A percentile compares a stretch with the other conserved stretches of the same genome.
These are phyloP conservation scores for Parauchenoglanis ngamensis DNA, from an alignment of 2,797 vertebrate species.

Conservation along the genomic window DNA sequence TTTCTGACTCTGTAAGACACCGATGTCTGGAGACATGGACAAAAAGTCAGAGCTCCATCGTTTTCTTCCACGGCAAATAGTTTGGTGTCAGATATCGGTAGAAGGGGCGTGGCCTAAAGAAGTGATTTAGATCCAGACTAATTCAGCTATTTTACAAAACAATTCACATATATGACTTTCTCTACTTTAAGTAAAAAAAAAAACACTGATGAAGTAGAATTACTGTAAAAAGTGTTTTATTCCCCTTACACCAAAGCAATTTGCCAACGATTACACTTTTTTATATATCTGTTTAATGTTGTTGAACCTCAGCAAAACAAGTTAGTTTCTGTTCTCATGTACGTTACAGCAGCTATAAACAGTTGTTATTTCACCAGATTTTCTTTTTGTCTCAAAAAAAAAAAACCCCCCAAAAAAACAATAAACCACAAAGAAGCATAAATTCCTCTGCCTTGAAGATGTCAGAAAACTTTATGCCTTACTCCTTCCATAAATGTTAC, in stretches of 20 bases:
- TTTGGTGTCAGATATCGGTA: no score
- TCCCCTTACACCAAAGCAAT: not conserved
- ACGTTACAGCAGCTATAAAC: not conserved
- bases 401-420: no score
- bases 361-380: not conserved
- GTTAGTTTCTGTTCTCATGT: not conserved
- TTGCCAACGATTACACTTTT: not conserved
- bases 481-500: not conserved
- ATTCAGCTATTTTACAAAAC: not conserved
- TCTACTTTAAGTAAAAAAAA: not conserved
- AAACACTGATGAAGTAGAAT: not conserved
- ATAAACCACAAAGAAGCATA: no score
- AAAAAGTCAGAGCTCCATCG: not conserved
- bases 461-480: not conserved
- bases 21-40: not conserved
- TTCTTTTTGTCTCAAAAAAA: not conserved
- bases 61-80: no score
- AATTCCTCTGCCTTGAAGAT: not conserved
- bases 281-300: not conserved
- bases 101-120: not conserved
- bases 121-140: not conserved
- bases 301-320: not conserved
- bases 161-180: not conserved
- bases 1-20: not conserved
- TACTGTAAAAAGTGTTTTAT: not conserved